Conservation (phyloP, 2,888 invertebrate species). For the Physocephala rufipes region DNA sequence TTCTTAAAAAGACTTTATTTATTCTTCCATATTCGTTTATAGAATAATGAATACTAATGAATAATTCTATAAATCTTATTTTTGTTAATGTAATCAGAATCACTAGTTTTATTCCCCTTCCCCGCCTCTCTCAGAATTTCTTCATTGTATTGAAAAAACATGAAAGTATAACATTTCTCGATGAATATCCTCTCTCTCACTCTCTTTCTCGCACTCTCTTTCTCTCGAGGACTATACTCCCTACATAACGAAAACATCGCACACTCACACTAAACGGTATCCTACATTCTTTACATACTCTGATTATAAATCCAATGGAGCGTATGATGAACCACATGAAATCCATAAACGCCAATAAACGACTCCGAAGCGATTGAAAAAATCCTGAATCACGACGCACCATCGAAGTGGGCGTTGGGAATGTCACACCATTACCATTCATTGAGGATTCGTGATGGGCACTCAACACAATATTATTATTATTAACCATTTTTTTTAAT, state of each 20-base stretch:
- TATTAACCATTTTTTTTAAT: conserved; percentile 14
- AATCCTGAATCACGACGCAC: conserved; percentile 37
- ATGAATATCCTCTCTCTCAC: too few relatives aligned
- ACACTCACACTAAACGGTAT: too few relatives aligned
- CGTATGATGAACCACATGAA: conserved; percentile 59
- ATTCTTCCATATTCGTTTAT: too few relatives aligned
- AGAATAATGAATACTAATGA: too few relatives aligned
- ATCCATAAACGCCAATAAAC: conserved; percentile 58
- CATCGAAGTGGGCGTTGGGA: conserved; percentile 11
- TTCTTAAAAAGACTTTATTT: too few relatives aligned
- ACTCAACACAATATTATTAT: conserved; percentile 19
- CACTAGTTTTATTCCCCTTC: too few relatives aligned
- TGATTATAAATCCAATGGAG: conserved; percentile 62
- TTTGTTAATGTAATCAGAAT: too few relatives aligned
- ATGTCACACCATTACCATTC: conserved; percentile 53
- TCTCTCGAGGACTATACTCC: too few relatives aligned
- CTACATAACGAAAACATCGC: too few relatives aligned
- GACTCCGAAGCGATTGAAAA: conserved; percentile 44
- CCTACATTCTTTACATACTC: conserved; percentile 48
- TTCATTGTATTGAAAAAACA: not conserved
- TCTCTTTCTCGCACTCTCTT: too few relatives aligned
- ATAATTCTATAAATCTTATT: too few relatives aligned
- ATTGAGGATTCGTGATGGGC: conserved; percentile 42
- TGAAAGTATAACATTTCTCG: not conserved
- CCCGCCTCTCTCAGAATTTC: not conserved